phyloP scores from a whole-genome alignment of 2,113 vertebrate species.

The Eudorcas thomsonii region DNA sequence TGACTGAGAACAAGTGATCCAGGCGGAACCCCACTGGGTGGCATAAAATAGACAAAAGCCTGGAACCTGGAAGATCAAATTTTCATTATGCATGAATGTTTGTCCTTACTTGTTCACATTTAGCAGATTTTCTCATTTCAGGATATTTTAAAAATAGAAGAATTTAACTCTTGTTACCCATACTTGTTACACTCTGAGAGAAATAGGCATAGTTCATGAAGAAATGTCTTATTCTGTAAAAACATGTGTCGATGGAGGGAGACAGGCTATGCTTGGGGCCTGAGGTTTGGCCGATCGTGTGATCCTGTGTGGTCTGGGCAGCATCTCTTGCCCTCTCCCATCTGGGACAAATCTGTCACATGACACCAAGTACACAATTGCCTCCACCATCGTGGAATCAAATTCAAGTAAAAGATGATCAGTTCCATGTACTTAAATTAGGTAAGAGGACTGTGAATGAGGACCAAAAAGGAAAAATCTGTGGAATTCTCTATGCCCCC shows the following conservation, averaged over 20 bases:
- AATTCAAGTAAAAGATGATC: not conserved
- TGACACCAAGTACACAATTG: not conserved
- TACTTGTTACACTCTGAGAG: not conserved
- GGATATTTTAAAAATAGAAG: not conserved
- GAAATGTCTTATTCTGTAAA: not conserved
- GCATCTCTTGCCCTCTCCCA: not conserved
- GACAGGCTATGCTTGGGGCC: not conserved
- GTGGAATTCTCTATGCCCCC: conserved; percentile 35
- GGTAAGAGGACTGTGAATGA: conserved; percentile 8
- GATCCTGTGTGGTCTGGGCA: not conserved
- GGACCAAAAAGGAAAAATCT: conserved; percentile 16
- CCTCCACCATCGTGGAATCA: not conserved
- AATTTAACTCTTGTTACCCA: not conserved
- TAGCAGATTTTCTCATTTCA: not conserved
- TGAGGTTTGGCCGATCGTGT: not conserved
- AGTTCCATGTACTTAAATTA: not conserved
- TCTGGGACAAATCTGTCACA: not conserved
- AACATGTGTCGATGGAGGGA: not conserved
- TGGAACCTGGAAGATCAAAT: not conserved
- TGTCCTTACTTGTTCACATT: not conserved
- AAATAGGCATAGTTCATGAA: not conserved
- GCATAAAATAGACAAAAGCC: not conserved
- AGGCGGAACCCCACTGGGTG: not conserved
- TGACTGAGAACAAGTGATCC: not conserved
- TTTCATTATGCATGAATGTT: not conserved